Conservation (phyloP, 1,140 invertebrate species). For the Acromyrmex heyeri region DNA sequence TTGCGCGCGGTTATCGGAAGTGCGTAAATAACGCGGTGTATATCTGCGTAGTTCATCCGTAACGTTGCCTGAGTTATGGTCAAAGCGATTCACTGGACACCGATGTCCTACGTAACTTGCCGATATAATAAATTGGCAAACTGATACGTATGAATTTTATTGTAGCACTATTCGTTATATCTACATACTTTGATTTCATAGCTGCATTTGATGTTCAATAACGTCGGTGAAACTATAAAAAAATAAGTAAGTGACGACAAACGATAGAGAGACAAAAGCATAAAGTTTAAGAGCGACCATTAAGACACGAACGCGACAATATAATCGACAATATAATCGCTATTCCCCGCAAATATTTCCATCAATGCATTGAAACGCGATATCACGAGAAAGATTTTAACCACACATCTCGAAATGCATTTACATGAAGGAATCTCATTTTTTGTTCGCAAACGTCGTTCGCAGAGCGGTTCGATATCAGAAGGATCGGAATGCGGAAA, state of each 20-base stretch:
- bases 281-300: constrained; percentile 9
- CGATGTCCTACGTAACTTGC: constrained; percentile 2
- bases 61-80: constrained; percentile 24
- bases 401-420: constrained; percentile 34
- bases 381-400: constrained; percentile 11
- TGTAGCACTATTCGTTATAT: too few species aligned
- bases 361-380: constrained; percentile 21
- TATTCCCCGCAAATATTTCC: not conserved
- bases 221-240: not conserved
- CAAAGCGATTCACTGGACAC: constrained; percentile 16
- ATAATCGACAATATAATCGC: constrained; percentile 20
- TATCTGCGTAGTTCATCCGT: constrained; percentile 6
- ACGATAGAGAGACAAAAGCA: not conserved
- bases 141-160: constrained; percentile 19
- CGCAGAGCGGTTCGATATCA: constrained; percentile 40
- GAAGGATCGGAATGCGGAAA: constrained; percentile 36
- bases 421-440: constrained; percentile 6
- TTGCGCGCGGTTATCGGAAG: constrained; percentile 64
- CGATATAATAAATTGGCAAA: constrained; percentile 3
- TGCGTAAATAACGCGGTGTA: constrained; percentile 52
- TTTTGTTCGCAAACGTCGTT: constrained; percentile 43
- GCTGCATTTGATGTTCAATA: not conserved
- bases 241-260: not conserved
- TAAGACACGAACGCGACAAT: not conserved
- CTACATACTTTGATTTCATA: not conserved